Evolutionary conservation across 2,888 invertebrate genomes (phyloP).

Genomic region (Gastrophysa polygoni): DNA sequence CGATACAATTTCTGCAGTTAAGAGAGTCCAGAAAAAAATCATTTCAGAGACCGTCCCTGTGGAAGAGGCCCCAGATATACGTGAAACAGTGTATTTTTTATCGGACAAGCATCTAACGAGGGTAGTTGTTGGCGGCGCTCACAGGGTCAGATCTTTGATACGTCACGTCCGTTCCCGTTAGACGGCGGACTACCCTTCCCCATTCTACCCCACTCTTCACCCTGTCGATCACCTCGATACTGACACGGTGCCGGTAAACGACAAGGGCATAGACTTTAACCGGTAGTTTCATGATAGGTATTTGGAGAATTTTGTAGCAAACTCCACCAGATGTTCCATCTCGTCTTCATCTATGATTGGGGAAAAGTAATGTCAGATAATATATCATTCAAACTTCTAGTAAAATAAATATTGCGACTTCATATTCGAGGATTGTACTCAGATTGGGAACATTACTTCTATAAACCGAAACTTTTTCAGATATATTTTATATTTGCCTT

Average conservation of each 20-base stretch:
- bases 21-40: neutral
- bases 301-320: too few relatives aligned
- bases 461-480: too few relatives aligned
- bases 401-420: too few relatives aligned
- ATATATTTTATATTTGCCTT: too few relatives aligned
- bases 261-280: conserved; percentile 1
- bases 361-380: too few relatives aligned
- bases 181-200: neutral
- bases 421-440: too few relatives aligned
- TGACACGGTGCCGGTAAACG: conserved; percentile 42
- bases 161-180: conserved; percentile 52
- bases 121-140: conserved; percentile 40
- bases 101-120: conserved; percentile 53
- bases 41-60: conserved; percentile 2
- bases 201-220: conserved; percentile 19
- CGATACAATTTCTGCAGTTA: too few relatives aligned
- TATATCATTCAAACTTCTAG: too few relatives aligned
- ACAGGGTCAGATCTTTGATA: conserved; percentile 56
- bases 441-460: too few relatives aligned
- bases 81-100: conserved; percentile 50
- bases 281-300: too few relatives aligned
- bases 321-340: too few relatives aligned
- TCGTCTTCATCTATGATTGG: too few relatives aligned
- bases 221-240: conserved; percentile 46
- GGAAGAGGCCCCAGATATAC: conserved; percentile 2